Conservation (phyloP, 2,797 vertebrate species). For the Amblyraja radiata region DNA sequence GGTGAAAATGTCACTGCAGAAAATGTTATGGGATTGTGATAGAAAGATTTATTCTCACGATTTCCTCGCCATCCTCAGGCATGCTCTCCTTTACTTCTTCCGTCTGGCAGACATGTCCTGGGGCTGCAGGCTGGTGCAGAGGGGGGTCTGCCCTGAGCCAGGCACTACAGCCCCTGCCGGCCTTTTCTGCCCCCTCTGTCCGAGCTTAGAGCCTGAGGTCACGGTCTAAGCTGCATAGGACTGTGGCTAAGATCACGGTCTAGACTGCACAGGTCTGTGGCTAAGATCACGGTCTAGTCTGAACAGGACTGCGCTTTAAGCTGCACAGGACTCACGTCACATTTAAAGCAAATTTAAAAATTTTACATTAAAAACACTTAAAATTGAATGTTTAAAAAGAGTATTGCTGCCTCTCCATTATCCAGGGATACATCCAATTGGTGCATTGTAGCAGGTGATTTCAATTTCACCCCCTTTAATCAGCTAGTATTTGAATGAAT, state of each 20-base stretch:
- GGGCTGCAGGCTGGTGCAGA: background rate
- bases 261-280: no score
- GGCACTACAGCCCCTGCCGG: background rate
- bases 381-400: background rate
- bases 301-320: no score
- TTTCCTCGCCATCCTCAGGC: background rate
- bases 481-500: background rate
- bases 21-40: background rate
- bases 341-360: background rate
- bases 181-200: background rate
- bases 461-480: background rate
- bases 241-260: no score
- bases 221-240: no score
- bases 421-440: background rate
- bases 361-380: background rate
- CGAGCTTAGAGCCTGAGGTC: no score
- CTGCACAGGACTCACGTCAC: no score
- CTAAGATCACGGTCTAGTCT: no score
- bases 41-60: background rate
- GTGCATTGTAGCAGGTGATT: background rate
- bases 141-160: background rate
- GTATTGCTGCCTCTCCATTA: background rate
- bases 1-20: background rate
- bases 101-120: background rate
- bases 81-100: background rate